These are phyloP conservation scores for Heliconius ismenius DNA, from an alignment of 2,888 invertebrate species.

Conservation along the genomic window DNA sequence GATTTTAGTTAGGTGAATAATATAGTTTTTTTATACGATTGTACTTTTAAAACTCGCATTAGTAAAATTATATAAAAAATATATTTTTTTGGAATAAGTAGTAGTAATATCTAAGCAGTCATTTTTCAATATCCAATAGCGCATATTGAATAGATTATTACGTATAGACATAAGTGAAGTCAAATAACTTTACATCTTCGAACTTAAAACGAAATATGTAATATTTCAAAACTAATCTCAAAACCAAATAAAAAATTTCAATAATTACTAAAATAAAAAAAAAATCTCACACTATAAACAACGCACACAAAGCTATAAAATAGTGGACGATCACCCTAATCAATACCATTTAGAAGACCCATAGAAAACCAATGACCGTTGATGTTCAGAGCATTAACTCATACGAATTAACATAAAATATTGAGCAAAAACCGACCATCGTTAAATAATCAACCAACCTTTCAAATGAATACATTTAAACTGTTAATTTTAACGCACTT, in stretches of 20 bases:
- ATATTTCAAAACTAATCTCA: background rate
- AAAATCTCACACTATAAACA: background rate
- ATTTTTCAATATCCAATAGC: background rate
- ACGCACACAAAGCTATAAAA: constrained; percentile 1
- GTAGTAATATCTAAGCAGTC: no score
- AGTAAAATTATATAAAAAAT: no score
- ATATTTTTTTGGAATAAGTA: no score
- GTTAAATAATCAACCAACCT: constrained; percentile 36
- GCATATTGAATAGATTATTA: no score
- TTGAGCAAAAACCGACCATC: constrained; percentile 39
- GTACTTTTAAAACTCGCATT: no score
- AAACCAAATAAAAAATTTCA: background rate
- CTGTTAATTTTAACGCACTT: constrained; percentile 36
- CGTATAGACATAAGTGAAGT: background rate
- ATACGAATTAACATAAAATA: constrained; percentile 41
- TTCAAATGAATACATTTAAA: constrained; percentile 41
- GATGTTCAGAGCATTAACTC: constrained; percentile 39
- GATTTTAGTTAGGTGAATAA: no score
- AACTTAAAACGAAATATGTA: background rate
- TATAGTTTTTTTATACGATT: background rate
- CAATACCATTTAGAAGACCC: constrained; percentile 35
- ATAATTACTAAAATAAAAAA: background rate
- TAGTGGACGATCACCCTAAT: constrained; percentile 16
- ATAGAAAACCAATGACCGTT: constrained; percentile 40
- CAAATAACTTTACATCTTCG: background rate